Evolutionary conservation across 2,888 invertebrate genomes (phyloP).

Genomic region (Beris morrisii): DNA sequence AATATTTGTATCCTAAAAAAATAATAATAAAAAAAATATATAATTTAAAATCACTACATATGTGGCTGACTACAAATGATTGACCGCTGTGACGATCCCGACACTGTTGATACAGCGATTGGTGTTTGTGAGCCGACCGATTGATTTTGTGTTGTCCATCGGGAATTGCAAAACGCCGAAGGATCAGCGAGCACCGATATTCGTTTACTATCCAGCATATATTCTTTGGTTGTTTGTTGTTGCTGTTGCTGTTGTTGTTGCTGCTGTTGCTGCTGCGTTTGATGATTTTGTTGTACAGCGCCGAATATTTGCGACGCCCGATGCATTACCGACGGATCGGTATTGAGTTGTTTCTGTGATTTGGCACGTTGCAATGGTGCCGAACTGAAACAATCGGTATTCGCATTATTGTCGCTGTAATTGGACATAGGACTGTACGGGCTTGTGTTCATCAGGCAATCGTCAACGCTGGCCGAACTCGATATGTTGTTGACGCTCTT

Average conservation of each 20-base stretch:
- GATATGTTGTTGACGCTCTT: slow-evolving; percentile 76
- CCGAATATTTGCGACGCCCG: slow-evolving; percentile 61
- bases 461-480: slow-evolving; percentile 56
- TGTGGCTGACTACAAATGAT: slow-evolving; percentile 55
- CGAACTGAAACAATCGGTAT: slow-evolving; percentile 59
- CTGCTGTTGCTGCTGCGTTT: slow-evolving; percentile 21
- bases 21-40: slow-evolving; percentile 20
- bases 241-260: slow-evolving; percentile 44
- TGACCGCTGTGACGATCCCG: slow-evolving; percentile 43
- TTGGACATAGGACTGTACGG: slow-evolving; percentile 58
- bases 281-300: slow-evolving; percentile 28
- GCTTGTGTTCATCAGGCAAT: slow-evolving; percentile 55
- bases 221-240: slow-evolving; percentile 57
- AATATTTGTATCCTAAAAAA: too few relatives aligned
- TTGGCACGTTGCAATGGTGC: slow-evolving; percentile 69
- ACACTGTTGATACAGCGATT: slow-evolving; percentile 42
- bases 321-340: slow-evolving; percentile 69
- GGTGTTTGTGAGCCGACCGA: slow-evolving; percentile 36
- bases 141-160: slow-evolving; percentile 48
- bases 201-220: slow-evolving; percentile 53
- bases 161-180: slow-evolving; percentile 48
- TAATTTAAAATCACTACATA: slow-evolving; percentile 49
- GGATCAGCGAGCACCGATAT: slow-evolving; percentile 50
- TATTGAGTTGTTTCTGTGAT: slow-evolving; percentile 82
- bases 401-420: slow-evolving; percentile 60